Base-by-base conservation (phyloP, 2,888 invertebrate genomes). In the Smittia aterrima region DNA sequence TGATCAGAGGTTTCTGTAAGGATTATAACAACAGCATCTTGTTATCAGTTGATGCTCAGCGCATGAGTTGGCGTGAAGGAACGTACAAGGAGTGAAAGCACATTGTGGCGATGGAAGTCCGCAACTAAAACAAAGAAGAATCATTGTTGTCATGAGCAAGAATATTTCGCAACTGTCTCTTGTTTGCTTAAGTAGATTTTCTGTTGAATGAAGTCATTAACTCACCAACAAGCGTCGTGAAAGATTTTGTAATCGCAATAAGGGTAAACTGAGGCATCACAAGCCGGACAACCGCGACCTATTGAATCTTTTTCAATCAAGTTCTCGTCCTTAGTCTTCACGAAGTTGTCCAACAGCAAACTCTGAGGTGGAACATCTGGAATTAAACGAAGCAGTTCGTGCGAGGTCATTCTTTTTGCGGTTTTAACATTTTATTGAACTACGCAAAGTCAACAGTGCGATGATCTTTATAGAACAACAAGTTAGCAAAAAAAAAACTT, bases 201-300 rank as follows among this genome's bases (percentile, higher is more conserved):
- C n/a, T n/a, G n/a, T n/a, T n/a, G n/a, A n/a, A n/a, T n/a, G n/a
- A n/a, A n/a, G n/a, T n/a, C n/a, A n/a, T n/a, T n/a, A n/a, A n/a
- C 24, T 27, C 24, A 71, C 54, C 68, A 70, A 79, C 92, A 92
- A 0, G 90, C 87, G 79, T 92, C 92, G 78, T 92, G 92, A 2
- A 88, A 84, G 75, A 92, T 84, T 82, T 91, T 92, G 75, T 90
- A 87, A 0, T 87, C 88, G 79, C 92, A 92, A 81, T 92, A 92
- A 77, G 89, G 86, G 81, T 88, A 92, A 2, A 92, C 91, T 0
- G 92, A 91, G 0, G 89, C 88, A 79, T 92, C 92, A 78, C 92
- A 92, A 27, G 89, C 80, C 0, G 92, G 92, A 78, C 92, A 92
- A n/a, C 85, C 85, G 0, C 74, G 79, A 1, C 38, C 58, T 9